phyloP scores from a whole-genome alignment of 2,797 vertebrate species.

The Alfaro cultratus region DNA sequence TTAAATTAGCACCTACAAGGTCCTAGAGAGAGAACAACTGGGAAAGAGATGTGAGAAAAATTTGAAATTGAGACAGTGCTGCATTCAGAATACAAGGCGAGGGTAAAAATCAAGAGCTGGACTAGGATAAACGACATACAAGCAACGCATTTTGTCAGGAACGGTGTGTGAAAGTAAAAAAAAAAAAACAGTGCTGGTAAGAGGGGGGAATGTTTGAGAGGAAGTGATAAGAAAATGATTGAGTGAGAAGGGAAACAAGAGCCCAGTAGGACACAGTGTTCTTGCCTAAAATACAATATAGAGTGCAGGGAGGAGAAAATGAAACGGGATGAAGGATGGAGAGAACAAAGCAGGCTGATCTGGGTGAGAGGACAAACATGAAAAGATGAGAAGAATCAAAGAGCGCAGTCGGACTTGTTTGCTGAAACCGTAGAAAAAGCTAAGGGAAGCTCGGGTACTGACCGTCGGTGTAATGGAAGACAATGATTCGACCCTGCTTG shows the following conservation, averaged over 20 bases:
- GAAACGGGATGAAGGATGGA: constrained; percentile 37
- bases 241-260: constrained; percentile 59
- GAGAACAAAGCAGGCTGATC: constrained; percentile 18
- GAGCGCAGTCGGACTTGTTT: background rate
- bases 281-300: constrained; percentile 23
- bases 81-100: constrained; percentile 11
- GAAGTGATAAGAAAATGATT: constrained; percentile 70
- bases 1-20: constrained; percentile 21
- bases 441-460: constrained; percentile 35
- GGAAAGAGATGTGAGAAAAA: constrained; percentile 14
- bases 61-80: background rate
- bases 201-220: constrained; percentile 51
- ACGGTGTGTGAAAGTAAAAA: constrained; percentile 39
- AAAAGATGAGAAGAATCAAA: constrained; percentile 10
- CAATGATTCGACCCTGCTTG: constrained; percentile 97
- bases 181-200: constrained; percentile 40
- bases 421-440: background rate
- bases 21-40: constrained; percentile 14
- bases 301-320: constrained; percentile 29
- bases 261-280: constrained; percentile 51
- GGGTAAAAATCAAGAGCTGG: constrained; percentile 15
- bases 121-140: constrained; percentile 41
- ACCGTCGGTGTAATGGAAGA: constrained; percentile 99
- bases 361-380: constrained; percentile 30
- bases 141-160: constrained; percentile 40